These are phyloP conservation scores for Corbicula japonica DNA, from an alignment of 2,888 invertebrate species.

Conservation along the genomic window DNA sequence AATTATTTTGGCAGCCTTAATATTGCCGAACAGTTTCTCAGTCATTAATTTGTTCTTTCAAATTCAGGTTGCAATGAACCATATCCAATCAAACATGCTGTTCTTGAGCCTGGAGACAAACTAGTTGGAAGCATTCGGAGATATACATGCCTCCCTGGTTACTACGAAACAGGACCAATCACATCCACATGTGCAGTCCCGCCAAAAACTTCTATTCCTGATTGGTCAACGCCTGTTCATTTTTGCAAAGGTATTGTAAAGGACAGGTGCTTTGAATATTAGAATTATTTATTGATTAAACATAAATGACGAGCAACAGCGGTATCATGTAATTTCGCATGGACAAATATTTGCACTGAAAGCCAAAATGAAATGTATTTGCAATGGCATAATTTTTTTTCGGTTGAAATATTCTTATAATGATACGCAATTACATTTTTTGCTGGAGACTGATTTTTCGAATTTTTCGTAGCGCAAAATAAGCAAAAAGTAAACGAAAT, in stretches of 20 bases:
- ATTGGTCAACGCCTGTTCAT: slow-evolving; percentile 63
- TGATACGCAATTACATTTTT: neutral
- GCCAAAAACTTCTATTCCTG: slow-evolving; percentile 16
- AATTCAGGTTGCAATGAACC: slow-evolving; percentile 40
- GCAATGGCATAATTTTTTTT: too few species aligned
- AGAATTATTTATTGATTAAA: too few species aligned
- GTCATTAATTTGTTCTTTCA: neutral
- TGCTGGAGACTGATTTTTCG: neutral
- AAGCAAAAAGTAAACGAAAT: too few species aligned
- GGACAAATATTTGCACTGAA: neutral
- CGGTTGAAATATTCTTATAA: too few species aligned
- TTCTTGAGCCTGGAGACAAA: slow-evolving; percentile 47
- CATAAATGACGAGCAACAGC: too few species aligned
- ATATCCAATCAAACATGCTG: slow-evolving; percentile 28
- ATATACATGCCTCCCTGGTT: slow-evolving; percentile 60
- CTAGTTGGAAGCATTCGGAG: slow-evolving; percentile 29
- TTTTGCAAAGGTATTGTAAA: slow-evolving; percentile 53
- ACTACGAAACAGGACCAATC: slow-evolving; percentile 54
- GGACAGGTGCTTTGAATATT: neutral
- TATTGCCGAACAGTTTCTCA: too few species aligned
- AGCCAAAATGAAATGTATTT: too few species aligned
- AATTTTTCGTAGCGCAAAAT: too few species aligned
- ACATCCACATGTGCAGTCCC: slow-evolving; percentile 56
- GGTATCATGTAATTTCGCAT: neutral
- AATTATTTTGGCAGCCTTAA: too few species aligned